Percentiles rank a stretch among this genome's conserved stretches.
Evolutionary conservation across 2,113 vertebrate species (phyloP).

Genomic region (Manacus vitellinus): DNA sequence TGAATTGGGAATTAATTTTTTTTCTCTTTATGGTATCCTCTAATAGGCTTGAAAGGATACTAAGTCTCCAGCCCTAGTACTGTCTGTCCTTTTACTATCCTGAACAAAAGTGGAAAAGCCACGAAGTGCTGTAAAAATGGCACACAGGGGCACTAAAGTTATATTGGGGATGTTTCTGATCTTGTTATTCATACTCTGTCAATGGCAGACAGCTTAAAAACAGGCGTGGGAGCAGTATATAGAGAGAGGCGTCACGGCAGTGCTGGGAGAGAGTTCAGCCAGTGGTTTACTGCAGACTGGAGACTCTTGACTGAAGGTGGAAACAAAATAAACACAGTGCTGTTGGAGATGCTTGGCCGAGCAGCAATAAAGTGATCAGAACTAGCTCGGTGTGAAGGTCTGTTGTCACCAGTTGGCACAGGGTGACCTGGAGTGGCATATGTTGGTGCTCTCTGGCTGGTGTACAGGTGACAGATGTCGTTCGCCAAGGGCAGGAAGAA

Average conservation of each 20-base stretch:
- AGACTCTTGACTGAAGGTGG: not conserved
- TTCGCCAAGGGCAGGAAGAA: constrained; percentile 33
- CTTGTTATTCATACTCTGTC: constrained; percentile 49
- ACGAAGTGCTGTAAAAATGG: constrained; percentile 49
- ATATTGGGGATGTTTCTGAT: constrained; percentile 59
- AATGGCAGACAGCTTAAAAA: constrained; percentile 63
- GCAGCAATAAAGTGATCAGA: not conserved
- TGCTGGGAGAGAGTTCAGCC: constrained; percentile 38
- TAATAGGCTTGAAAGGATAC: not conserved
- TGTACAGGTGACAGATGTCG: constrained; percentile 43
- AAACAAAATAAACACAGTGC: not conserved
- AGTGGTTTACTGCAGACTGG: constrained; percentile 32
- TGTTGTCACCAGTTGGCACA: not conserved
- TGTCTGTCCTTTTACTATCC: constrained; percentile 43
- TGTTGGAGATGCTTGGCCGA: not conserved
- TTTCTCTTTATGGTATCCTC: not conserved
- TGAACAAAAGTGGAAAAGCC: constrained; percentile 59
- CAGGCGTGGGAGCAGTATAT: constrained; percentile 8
- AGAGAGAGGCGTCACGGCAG: not conserved
- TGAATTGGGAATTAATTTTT: constrained; percentile 29
- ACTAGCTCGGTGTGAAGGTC: not conserved
- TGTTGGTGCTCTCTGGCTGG: constrained; percentile 23
- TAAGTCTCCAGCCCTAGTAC: constrained; percentile 14
- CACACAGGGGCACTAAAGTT: constrained; percentile 49
- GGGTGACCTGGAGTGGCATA: not conserved